These are phyloP conservation scores for Danionella dracula DNA, from an alignment of 2,797 vertebrate species.

Conservation along the genomic window DNA sequence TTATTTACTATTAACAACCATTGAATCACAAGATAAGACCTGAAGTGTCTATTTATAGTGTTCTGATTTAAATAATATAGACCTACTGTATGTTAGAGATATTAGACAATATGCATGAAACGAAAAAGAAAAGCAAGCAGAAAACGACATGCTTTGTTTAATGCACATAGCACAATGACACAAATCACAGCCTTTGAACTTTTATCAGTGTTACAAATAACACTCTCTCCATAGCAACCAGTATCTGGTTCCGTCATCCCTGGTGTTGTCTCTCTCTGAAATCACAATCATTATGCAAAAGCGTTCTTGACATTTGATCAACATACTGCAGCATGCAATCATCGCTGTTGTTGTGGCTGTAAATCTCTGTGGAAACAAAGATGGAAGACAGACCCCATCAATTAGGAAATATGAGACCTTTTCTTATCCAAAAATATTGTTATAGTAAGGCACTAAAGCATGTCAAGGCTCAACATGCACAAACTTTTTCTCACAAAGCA, in stretches of 20 bases:
- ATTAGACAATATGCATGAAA: no score
- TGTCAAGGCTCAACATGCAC: not conserved
- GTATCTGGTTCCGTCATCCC: not conserved
- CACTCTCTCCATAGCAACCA: slow-evolving; percentile 24
- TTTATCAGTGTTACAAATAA: not conserved
- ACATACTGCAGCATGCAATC: slow-evolving; percentile 19
- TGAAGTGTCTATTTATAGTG: no score
- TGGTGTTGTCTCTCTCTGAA: slow-evolving; percentile 2
- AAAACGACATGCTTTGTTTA: no score
- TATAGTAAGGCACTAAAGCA: not conserved
- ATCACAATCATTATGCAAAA: not conserved
- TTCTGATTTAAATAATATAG: no score
- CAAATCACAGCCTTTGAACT: slow-evolving; percentile 5
- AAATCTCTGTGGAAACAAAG: slow-evolving; percentile 13
- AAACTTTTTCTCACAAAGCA: not conserved
- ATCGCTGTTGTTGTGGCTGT: slow-evolving; percentile 2
- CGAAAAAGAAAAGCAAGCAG: no score
- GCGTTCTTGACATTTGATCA: slow-evolving; percentile 27
- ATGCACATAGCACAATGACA: not conserved
- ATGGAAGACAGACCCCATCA: not conserved
- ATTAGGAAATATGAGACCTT: not conserved
- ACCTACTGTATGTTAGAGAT: no score
- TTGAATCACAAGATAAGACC: no score
- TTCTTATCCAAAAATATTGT: not conserved
- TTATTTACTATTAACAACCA: no score